Evolutionary conservation across 2,113 vertebrate species (phyloP), one percentile per base, ranked within the genome.

Genomic region (Pardalotus punctatus): DNA sequence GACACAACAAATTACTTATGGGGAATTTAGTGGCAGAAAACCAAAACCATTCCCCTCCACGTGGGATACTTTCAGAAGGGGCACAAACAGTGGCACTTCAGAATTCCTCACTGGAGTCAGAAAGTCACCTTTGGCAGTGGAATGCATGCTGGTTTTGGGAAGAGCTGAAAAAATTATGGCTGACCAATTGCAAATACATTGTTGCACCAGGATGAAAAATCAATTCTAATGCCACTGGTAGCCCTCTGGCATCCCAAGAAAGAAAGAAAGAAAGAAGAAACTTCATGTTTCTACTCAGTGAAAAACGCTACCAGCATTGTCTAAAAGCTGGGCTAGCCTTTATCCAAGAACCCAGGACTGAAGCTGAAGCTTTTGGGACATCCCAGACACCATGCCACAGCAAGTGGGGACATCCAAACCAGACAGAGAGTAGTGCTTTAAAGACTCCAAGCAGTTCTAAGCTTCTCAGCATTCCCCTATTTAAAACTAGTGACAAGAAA

Each of bases 131-230:
- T 53, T 42, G 29, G 42, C 31, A 56, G 16, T 1, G 29, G 35
- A 5, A 43, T 5, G 7, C 8, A 12, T 0, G 3, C 29, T 21
- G 18, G 0, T 1, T 43, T 56, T 58, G 53, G 16, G 29, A 50
- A 71, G 53, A 54, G 20, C 9, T 31, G 29, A 47, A 60, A 80
- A 78, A 79, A 29, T 10, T 6, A 11, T 5, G 40, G 11, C 33
- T 38, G 48, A 62, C 11, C 31, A 70, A 71, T 7, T 6, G 19
- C 27, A 81, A 86, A 17, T 11, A 58, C 35, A 11, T 38, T 51
- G 22, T 31, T 4, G 2, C 24, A 64, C 7, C 12, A 57, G 28
- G 36, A 65, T 13, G 10, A 65, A 58, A 94, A 82, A 25, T 29
- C 74, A 78, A 19, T 43, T 70, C 56, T 51, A 11, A 58, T 14